Conservation (phyloP, 2,888 invertebrate species). For the Thumatha senex region DNA sequence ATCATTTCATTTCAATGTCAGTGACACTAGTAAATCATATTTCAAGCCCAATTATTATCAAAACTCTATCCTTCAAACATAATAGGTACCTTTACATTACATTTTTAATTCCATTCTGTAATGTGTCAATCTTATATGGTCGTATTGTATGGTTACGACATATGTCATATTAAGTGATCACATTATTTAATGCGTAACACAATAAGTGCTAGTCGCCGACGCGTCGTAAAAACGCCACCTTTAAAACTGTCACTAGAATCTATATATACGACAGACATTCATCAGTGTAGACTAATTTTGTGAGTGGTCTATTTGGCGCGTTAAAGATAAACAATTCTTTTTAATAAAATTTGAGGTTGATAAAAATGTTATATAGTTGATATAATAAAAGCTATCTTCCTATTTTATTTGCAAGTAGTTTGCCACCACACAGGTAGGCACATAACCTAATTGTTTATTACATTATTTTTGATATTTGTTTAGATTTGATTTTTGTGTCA, state of each 20-base stretch:
- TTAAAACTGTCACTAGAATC: conserved; percentile 52
- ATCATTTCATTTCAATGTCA: conserved; percentile 54
- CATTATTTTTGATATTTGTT: no score
- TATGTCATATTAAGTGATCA: conserved; percentile 71
- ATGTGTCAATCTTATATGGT: conserved; percentile 73
- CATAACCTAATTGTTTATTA: no score
- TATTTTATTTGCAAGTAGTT: no score
- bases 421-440: no score
- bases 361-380: no score
- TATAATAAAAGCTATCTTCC: no score
- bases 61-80: conserved; percentile 66
- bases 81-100: conserved; percentile 66
- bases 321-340: conserved; percentile 12
- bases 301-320: conserved; percentile 44
- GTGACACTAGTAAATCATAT: conserved; percentile 74
- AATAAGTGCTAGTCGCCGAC: conserved; percentile 19
- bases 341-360: no score
- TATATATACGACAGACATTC: conserved; percentile 75
- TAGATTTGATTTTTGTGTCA: no score
- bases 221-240: conserved; percentile 36
- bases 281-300: conserved; percentile 73
- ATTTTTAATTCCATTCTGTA: conserved; percentile 72
- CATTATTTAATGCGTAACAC: conserved; percentile 60
- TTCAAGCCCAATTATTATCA: conserved; percentile 73
- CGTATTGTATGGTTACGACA: conserved; percentile 69